Conservation (phyloP, 2,797 vertebrate genomes). For the Diplodus puntazzo region DNA sequence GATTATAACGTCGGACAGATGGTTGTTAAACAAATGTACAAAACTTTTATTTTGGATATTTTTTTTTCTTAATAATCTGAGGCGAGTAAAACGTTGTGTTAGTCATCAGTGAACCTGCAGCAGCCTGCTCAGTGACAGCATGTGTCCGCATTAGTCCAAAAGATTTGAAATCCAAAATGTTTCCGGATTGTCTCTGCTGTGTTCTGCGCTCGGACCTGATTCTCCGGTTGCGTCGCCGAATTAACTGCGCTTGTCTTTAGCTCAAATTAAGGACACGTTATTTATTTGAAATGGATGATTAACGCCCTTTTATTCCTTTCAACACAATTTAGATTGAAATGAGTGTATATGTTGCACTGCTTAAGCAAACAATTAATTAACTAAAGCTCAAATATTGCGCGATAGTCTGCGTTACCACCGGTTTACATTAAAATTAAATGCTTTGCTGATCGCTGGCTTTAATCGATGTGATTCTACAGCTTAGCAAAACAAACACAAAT, state of each 20-base stretch:
- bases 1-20: conserved; percentile 34
- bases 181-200: conserved; percentile 15
- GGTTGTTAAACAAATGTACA: conserved; percentile 29
- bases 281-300: conserved; percentile 46
- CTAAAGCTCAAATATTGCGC: conserved; percentile 47
- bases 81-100: background rate
- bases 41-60: conserved; percentile 3
- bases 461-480: conserved; percentile 60
- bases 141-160: conserved; percentile 9
- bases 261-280: conserved; percentile 34
- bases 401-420: conserved; percentile 31
- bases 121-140: background rate
- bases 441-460: conserved; percentile 58
- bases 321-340: conserved; percentile 31
- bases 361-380: conserved; percentile 66
- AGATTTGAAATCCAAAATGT: background rate
- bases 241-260: conserved; percentile 9
- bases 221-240: conserved; percentile 3
- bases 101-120: background rate
- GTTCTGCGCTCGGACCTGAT: conserved; percentile 19
- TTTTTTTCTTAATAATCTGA: background rate
- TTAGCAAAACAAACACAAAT: conserved; percentile 60
- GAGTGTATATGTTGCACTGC: conserved; percentile 16
- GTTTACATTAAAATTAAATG: conserved; percentile 48
- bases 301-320: conserved; percentile 15